Evolutionary conservation across 2,113 vertebrate genomes (phyloP), one percentile per base, ranked within the genome.

Genomic region (Glaucomys volans): DNA sequence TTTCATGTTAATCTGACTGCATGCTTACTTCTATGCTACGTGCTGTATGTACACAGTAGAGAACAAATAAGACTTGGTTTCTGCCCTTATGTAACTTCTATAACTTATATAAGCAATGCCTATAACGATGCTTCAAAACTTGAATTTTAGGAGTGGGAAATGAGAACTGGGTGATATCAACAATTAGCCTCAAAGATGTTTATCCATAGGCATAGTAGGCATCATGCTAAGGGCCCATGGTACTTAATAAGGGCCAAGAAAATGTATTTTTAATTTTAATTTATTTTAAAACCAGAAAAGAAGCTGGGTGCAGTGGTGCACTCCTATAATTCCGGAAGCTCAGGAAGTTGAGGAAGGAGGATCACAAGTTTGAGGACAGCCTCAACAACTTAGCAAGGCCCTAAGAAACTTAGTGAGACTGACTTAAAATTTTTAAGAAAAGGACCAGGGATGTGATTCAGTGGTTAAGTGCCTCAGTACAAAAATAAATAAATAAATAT

Each of bases 281-380:
- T 92, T 87, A 16, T 95, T 91, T 92, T 76, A 76, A 94, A 95
- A 75, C 42, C 18, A 42, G 44, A 88, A 87, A 47, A 87, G 20
- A 57, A 87, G n/a, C 37, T 24, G 20, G 32, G 13, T 35, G 32
- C 32, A 14, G 66, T 17, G 13, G 30, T 6, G 7, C 4, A 67
- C 5, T 2, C 66, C 6, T 67, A 14, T 67, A 67, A 67, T 67
- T 35, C 11, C 32, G 35, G 66, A 35, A 67, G 54, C 32, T 13
- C 32, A 16, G 14, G 30, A 32, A 35, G 32, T 32, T 35, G 66
- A 67, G 5, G 32, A 12, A 67, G 32, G 66, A 67, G 66, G 66
- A 67, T 67, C 66, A 67, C 64, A 67, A 35, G 30, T 67, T 67
- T 3, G 11, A 67, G 32, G 66, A 32, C 32, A 67, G 32, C 32